Evolutionary conservation across 2,113 vertebrate genomes (phyloP), one percentile per base, ranked within the genome.

Genomic region (Urocitellus parryii): DNA sequence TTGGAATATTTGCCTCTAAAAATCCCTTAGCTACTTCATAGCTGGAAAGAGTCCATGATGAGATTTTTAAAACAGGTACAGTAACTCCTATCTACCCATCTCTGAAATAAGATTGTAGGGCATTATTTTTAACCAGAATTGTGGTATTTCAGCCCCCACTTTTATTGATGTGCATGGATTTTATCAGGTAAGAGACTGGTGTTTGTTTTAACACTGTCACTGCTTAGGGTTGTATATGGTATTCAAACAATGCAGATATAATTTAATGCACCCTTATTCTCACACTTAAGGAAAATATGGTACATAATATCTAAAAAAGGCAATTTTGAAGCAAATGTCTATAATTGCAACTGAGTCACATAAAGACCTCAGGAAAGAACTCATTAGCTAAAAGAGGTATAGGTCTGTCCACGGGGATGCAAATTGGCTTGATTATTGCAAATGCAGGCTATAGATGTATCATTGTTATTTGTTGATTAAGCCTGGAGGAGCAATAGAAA

Each of bases 311-410:
- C 97, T 98, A 27, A 99, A 98, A 96, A 98, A 98, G 88, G 98
- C 97, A 20, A 98, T 89, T 73, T 98, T 99, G 48, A 93, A 95
- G 51, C 98, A 98, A 72, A 99, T 98, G 97, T 99, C 98, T 8
- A 98, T 99, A 74, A 97, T 99, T 22, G 98, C 98, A 95, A 99
- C 98, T 48, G 98, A 98, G 86, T 98, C 98, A 73, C 99, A 99
- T 95, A 98, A 98, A 9, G 98, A 98, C 42, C 98, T 99, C 53
- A 98, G 98, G 45, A 99, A 99, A 96, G 98, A 98, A 96, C 98
- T 98, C 0, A 74, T 98, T 99, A 90, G 98, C 98, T 45, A 95
- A 39, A 92, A 98, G 97, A 98, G 96, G 96, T 98, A 87, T 78
- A 82, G 48, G 17, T 18, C 67, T 7, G 0, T 73, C 25, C 37